Conservation (phyloP, 2,797 vertebrate species). For the Paguma larvata region DNA sequence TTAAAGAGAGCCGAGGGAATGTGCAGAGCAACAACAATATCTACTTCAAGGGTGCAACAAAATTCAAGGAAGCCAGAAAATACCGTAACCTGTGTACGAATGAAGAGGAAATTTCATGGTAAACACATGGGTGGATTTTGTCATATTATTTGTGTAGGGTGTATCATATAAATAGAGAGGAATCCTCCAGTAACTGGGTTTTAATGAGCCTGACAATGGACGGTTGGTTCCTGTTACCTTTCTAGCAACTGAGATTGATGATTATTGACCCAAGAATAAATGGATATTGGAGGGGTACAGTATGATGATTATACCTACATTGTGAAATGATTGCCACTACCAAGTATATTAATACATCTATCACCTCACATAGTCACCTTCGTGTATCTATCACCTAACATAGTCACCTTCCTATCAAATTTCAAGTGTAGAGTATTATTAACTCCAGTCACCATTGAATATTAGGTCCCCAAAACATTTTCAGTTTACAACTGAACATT, state of each 20-base stretch:
- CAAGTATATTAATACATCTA: background rate
- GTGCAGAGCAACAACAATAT: background rate
- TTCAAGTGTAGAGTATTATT: background rate
- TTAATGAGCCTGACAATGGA: background rate
- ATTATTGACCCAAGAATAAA: background rate
- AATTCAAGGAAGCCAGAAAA: constrained; percentile 17
- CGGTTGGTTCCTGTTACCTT: background rate
- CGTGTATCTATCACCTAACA: background rate
- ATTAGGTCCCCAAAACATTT: background rate
- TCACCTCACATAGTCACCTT: background rate
- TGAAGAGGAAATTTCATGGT: background rate
- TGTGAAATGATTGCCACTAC: background rate
- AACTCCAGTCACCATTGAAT: background rate
- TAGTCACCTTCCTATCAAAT: background rate
- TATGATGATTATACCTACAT: background rate
- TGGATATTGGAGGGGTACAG: background rate
- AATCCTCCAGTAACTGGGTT: background rate
- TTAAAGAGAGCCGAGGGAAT: background rate
- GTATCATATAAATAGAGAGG: background rate
- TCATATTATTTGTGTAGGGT: background rate
- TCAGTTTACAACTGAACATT: background rate
- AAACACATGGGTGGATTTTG: background rate
- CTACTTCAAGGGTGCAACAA: background rate
- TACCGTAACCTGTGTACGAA: background rate
- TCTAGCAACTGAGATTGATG: background rate